A percentile compares a stretch with the other conserved stretches of the same genome.
Evolutionary conservation across 2,888 invertebrate species (phyloP).

Genomic region (Ditylenchus weischeri): DNA sequence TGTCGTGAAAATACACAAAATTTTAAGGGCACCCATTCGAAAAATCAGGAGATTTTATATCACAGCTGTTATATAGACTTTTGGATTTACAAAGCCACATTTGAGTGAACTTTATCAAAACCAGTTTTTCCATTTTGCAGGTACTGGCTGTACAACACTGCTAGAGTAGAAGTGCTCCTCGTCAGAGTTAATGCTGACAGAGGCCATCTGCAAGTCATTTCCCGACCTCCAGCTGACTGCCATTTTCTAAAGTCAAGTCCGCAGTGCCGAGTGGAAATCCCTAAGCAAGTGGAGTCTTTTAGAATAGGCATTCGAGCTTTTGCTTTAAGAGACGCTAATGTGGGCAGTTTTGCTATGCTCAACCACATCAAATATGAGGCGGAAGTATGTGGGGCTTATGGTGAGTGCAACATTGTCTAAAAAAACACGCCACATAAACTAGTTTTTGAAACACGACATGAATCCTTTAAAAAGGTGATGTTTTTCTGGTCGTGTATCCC

Average conservation of each 20-base stretch:
- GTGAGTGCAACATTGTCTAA: conserved; percentile 18
- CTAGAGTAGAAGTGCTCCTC: conserved; percentile 53
- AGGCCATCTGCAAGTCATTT: conserved; percentile 46
- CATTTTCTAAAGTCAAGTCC: conserved; percentile 40
- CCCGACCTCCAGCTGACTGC: conserved; percentile 49
- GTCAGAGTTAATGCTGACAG: conserved; percentile 38
- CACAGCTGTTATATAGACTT: too few relatives aligned
- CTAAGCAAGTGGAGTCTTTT: conserved; percentile 50
- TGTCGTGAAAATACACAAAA: too few relatives aligned
- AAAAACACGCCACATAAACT: too few relatives aligned
- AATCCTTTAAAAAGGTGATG: too few relatives aligned
- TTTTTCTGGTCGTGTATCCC: too few relatives aligned
- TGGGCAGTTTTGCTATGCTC: conserved; percentile 50
- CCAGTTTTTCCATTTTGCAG: conserved; percentile 29
- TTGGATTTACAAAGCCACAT: conserved; percentile 1
- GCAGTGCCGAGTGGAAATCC: conserved; percentile 40
- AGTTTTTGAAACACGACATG: too few relatives aligned
- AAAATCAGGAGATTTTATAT: too few relatives aligned
- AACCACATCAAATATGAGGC: conserved; percentile 50
- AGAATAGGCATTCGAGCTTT: conserved; percentile 51
- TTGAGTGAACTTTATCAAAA: neutral
- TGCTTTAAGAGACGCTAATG: conserved; percentile 38
- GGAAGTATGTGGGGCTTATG: conserved; percentile 43
- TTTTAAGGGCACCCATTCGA: too few relatives aligned
- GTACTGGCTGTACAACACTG: conserved; percentile 57